Conservation (phyloP, 2,797 vertebrate species). For the Spinus pinus region DNA sequence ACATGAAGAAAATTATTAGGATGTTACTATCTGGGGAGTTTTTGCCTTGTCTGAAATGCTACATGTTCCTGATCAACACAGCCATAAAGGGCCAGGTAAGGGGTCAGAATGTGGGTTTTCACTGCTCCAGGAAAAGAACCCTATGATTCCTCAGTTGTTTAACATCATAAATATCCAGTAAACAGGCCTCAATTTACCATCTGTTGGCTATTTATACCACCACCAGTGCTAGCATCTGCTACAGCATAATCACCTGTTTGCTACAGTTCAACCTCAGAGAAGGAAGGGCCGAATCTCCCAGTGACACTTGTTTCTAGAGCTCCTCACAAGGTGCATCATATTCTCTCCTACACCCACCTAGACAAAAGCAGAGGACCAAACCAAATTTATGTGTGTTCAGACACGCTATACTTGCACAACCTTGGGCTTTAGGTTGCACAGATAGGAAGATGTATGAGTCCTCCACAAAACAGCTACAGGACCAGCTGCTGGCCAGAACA, state of each 20-base stretch:
- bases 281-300: neutral
- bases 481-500: neutral
- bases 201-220: neutral
- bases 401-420: rapidly evolving
- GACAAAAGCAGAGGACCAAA: neutral
- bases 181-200: neutral
- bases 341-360: neutral
- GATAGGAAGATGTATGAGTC: neutral
- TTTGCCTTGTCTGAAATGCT: neutral
- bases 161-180: neutral
- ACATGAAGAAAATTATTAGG: neutral
- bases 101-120: neutral
- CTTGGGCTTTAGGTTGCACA: neutral
- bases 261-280: neutral
- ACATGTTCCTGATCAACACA: neutral
- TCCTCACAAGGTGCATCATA: neutral
- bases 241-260: neutral
- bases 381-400: neutral
- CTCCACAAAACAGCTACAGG: neutral
- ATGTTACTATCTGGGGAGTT: rapidly evolving
- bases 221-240: neutral
- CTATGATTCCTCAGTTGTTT: neutral
- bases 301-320: neutral
- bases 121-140: neutral
- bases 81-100: neutral